Conservation (phyloP, 2,113 vertebrate genomes). For the Micronisus gabar region DNA sequence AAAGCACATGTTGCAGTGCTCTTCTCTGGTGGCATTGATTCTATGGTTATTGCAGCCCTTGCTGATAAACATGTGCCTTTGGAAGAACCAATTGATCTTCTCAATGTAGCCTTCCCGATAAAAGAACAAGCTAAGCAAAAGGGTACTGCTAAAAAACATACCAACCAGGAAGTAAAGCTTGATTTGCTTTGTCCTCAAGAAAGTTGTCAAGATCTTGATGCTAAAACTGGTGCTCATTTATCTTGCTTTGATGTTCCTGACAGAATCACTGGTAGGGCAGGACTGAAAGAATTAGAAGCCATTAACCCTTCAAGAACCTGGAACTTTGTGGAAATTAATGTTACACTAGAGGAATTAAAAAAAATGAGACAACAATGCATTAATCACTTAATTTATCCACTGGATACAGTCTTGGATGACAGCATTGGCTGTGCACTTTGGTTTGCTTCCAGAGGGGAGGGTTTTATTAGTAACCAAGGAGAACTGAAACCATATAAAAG, state of each 20-base stretch:
- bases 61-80: constrained; percentile 84
- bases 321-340: constrained; percentile 94
- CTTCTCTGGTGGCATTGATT: constrained; percentile 95
- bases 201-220: not conserved
- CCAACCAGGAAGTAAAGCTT: not conserved
- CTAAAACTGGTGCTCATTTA: not conserved
- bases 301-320: constrained; percentile 83
- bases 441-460: constrained; percentile 90
- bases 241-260: constrained; percentile 83
- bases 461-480: constrained; percentile 63
- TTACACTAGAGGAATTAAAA: constrained; percentile 84
- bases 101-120: constrained; percentile 90
- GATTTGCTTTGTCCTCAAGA: not conserved
- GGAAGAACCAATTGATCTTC: constrained; percentile 87
- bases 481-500: constrained; percentile 75
- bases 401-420: constrained; percentile 92
- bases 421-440: constrained; percentile 96
- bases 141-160: constrained; percentile 11
- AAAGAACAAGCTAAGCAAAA: constrained; percentile 56
- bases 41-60: constrained; percentile 87
- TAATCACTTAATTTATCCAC: constrained; percentile 82
- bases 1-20: constrained; percentile 82
- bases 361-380: constrained; percentile 74
- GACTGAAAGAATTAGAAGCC: constrained; percentile 81
- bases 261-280: constrained; percentile 85